phyloP scores from a whole-genome alignment of 2,113 vertebrate species.

The Dryoscopus gambensis region DNA sequence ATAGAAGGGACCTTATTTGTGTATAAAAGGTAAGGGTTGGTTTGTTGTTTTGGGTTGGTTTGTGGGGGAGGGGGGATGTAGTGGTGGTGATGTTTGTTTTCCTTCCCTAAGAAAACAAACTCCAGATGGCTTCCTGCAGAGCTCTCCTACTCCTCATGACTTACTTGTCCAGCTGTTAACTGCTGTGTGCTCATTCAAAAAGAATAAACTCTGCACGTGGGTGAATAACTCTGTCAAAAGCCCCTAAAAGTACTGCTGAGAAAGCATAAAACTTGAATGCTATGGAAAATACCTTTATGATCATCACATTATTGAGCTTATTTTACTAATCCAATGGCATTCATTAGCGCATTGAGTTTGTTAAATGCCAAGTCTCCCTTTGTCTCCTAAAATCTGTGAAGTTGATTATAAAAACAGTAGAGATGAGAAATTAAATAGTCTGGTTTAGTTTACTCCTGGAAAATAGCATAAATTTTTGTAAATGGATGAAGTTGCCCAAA shows the following conservation, averaged over 20 bases:
- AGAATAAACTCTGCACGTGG: neutral
- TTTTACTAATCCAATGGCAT: neutral
- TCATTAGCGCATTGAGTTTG: neutral
- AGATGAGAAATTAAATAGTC: neutral
- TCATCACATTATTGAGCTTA: neutral
- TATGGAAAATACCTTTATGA: too few relatives aligned
- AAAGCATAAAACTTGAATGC: neutral
- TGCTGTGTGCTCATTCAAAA: neutral
- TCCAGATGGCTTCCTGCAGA: neutral
- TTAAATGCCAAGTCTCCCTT: neutral
- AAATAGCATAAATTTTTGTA: neutral
- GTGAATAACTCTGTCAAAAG: neutral
- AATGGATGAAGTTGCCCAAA: neutral
- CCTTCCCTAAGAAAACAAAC: neutral
- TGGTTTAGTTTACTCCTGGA: neutral
- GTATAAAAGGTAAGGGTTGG: constrained; percentile 84
- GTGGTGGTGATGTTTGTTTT: neutral
- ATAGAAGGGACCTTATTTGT: constrained; percentile 98
- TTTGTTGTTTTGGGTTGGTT: neutral
- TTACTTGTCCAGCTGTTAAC: neutral
- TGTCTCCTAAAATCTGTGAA: neutral
- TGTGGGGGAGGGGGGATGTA: fast-evolving
- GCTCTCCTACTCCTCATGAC: neutral
- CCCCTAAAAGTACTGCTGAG: neutral
- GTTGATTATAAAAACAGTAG: neutral